A percentile compares a stretch with the other conserved stretches of the same genome.
These are phyloP conservation scores for Pantherophis guttatus DNA, from an alignment of 2,113 vertebrate species.

Conservation along the genomic window DNA sequence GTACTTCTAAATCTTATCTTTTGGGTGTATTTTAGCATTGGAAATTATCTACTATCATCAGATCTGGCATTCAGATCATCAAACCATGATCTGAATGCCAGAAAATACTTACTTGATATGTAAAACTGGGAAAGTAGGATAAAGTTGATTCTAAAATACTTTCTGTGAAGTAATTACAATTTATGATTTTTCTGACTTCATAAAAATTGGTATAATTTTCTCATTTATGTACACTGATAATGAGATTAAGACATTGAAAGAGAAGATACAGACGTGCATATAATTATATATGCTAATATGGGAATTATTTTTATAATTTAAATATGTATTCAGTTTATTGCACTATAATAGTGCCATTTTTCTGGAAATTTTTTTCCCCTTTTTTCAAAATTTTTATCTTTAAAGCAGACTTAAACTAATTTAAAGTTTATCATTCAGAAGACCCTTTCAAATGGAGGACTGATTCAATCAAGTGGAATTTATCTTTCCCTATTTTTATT, in stretches of 20 bases:
- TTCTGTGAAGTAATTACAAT: background rate
- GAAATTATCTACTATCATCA: background rate
- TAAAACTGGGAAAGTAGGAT: background rate
- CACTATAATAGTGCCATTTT: background rate
- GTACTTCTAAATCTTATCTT: background rate
- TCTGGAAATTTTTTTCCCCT: too few relatives aligned
- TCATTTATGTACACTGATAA: background rate
- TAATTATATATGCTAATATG: background rate
- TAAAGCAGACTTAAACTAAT: background rate
- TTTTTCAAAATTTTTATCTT: background rate
- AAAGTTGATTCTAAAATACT: background rate
- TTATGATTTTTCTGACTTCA: background rate
- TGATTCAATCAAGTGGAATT: background rate
- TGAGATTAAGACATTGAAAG: background rate
- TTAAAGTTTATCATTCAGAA: background rate
- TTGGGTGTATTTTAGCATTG: background rate
- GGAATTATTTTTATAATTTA: background rate
- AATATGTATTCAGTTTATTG: background rate
- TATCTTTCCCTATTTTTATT: background rate
- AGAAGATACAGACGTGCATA: background rate
- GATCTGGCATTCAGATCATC: too few relatives aligned
- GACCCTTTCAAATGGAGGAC: background rate
- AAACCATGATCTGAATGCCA: background rate
- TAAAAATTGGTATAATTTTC: background rate
- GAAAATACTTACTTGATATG: background rate